Percentiles rank a stretch among this genome's conserved stretches.
phyloP scores from a whole-genome alignment of 2,113 vertebrate genomes.

The Formicarius rufipectus region DNA sequence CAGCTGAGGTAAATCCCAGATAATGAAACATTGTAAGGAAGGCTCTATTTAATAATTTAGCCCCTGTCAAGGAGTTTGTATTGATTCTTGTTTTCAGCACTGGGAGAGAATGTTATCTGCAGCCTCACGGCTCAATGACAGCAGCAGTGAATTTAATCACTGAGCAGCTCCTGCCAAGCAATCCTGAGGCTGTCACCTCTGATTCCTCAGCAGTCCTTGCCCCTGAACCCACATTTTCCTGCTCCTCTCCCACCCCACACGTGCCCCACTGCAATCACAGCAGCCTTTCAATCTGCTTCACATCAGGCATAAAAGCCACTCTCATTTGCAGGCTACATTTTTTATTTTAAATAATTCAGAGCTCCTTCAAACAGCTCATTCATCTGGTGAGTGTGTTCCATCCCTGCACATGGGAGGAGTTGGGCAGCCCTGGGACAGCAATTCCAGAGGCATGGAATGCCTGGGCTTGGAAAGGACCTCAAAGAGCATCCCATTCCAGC shows the following conservation, averaged over 20 bases:
- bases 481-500: neutral
- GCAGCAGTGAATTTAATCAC: slow-evolving; percentile 84
- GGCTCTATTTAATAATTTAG: slow-evolving; percentile 90
- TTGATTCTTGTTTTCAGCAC: slow-evolving; percentile 86
- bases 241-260: slow-evolving; percentile 43
- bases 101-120: slow-evolving; percentile 83
- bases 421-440: neutral
- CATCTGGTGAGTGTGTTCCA: neutral
- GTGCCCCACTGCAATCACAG: slow-evolving; percentile 63
- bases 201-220: slow-evolving; percentile 64
- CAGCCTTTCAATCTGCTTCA: slow-evolving; percentile 62
- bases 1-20: slow-evolving; percentile 78
- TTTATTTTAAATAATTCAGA: slow-evolving; percentile 53
- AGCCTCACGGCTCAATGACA: slow-evolving; percentile 77
- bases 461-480: accelerated
- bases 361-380: slow-evolving; percentile 8
- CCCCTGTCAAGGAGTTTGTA: slow-evolving; percentile 82
- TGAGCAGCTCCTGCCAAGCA: slow-evolving; percentile 54
- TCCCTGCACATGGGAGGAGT: neutral
- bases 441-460: neutral
- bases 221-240: neutral
- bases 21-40: slow-evolving; percentile 81
- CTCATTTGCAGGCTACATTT: slow-evolving; percentile 27
- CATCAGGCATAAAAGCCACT: slow-evolving; percentile 18
- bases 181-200: slow-evolving; percentile 73